These are phyloP conservation scores for Leptothorax acervorum DNA, from an alignment of 2,888 invertebrate genomes.

Conservation along the genomic window DNA sequence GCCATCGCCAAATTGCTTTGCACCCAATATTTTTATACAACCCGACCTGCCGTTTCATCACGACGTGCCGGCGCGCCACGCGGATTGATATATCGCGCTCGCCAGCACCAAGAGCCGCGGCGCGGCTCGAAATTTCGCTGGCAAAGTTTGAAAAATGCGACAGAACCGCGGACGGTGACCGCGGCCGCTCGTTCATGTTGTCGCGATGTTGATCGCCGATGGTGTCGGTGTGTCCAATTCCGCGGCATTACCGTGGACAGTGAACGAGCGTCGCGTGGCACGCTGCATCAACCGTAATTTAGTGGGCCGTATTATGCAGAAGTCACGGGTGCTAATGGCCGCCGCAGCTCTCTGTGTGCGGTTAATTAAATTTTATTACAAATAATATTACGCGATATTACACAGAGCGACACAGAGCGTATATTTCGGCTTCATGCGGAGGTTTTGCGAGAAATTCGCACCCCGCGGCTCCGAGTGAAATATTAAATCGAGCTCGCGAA, in stretches of 20 bases:
- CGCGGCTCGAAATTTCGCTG: slow-evolving; percentile 36
- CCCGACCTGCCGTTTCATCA: slow-evolving; percentile 43
- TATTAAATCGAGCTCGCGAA: slow-evolving; percentile 62
- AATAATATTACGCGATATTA: slow-evolving; percentile 74
- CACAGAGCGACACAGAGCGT: slow-evolving; percentile 28
- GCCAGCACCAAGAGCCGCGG: neutral
- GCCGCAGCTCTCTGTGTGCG: slow-evolving; percentile 54
- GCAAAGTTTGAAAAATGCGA: slow-evolving; percentile 49
- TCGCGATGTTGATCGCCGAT: slow-evolving; percentile 62
- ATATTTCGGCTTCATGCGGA: slow-evolving; percentile 48
- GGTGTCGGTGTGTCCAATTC: slow-evolving; percentile 58
- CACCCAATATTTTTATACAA: slow-evolving; percentile 52
- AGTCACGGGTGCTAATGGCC: slow-evolving; percentile 67
- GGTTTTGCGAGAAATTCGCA: slow-evolving; percentile 49
- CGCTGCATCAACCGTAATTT: slow-evolving; percentile 69
- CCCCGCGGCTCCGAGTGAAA: slow-evolving; percentile 53
- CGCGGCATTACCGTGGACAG: slow-evolving; percentile 58
- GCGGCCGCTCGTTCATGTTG: slow-evolving; percentile 30
- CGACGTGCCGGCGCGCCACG: slow-evolving; percentile 14
- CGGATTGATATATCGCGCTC: slow-evolving; percentile 44
- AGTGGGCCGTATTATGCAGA: slow-evolving; percentile 63
- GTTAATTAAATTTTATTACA: slow-evolving; percentile 78
- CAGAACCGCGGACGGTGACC: slow-evolving; percentile 20
- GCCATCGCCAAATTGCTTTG: slow-evolving; percentile 44
- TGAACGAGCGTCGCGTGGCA: slow-evolving; percentile 44